These are phyloP conservation scores for Gonatopus flavifemur DNA, from an alignment of 1,140 invertebrate species.

Conservation along the genomic window DNA sequence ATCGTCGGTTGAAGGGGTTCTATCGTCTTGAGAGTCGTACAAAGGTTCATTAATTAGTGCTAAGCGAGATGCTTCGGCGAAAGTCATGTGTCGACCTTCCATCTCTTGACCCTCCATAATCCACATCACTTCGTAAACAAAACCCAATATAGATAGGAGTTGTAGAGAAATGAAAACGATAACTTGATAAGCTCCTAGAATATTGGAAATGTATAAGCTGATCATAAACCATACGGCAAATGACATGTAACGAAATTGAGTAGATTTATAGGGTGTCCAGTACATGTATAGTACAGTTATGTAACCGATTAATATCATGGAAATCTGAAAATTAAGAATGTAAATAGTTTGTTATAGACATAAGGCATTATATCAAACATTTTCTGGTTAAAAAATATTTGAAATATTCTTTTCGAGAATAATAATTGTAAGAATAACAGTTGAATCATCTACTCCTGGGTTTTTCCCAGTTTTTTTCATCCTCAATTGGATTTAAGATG, in stretches of 20 bases:
- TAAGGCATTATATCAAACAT: not conserved
- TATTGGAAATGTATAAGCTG: constrained; percentile 64
- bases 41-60: constrained; percentile 39
- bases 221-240: constrained; percentile 65
- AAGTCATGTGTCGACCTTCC: constrained; percentile 44
- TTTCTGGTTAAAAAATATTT: not conserved
- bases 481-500: too few relatives aligned
- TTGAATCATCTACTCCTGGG: too few relatives aligned
- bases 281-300: constrained; percentile 57
- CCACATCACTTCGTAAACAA: constrained; percentile 59
- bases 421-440: not conserved
- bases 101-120: constrained; percentile 47
- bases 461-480: too few relatives aligned
- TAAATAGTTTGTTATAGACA: not conserved
- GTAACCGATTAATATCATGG: constrained; percentile 55
- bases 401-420: not conserved
- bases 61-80: constrained; percentile 41
- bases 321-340: constrained; percentile 55
- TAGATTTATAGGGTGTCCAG: constrained; percentile 64
- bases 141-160: constrained; percentile 58
- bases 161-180: constrained; percentile 62
- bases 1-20: too few relatives aligned
- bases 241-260: constrained; percentile 61
- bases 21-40: constrained; percentile 14
- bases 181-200: constrained; percentile 63